These are phyloP conservation scores for Gnathonemus longibarbis DNA, from an alignment of 2,113 vertebrate genomes.

Conservation along the genomic window DNA sequence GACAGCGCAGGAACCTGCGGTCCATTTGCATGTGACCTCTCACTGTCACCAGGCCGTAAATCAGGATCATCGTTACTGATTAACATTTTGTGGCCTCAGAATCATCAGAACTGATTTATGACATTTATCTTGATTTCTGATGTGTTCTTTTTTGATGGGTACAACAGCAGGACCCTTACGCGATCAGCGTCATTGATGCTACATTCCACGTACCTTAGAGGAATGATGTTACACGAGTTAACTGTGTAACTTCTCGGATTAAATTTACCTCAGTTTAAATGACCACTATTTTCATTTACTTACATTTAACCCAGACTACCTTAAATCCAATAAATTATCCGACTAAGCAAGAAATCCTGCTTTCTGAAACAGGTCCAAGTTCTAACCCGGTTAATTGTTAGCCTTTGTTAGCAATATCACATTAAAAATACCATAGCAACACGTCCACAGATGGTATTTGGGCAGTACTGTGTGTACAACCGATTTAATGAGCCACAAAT, in stretches of 20 bases:
- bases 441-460: neutral
- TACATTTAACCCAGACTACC: no score
- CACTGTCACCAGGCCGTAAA: neutral
- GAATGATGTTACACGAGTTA: neutral
- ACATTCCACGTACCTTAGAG: neutral
- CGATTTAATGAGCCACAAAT: neutral
- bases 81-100: neutral
- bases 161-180: neutral
- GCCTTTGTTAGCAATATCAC: neutral
- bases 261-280: neutral
- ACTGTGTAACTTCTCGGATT: neutral
- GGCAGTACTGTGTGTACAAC: neutral
- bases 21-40: neutral
- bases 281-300: no score
- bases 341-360: no score
- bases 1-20: neutral
- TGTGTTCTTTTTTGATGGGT: neutral
- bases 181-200: neutral
- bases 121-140: neutral
- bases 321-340: no score
- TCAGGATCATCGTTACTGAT: neutral
- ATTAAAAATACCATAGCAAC: neutral
- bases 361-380: neutral
- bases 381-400: neutral
- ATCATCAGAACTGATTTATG: neutral